Base-by-base conservation (phyloP, 1,140 invertebrate genomes). In the Trissolcus basalis region DNA sequence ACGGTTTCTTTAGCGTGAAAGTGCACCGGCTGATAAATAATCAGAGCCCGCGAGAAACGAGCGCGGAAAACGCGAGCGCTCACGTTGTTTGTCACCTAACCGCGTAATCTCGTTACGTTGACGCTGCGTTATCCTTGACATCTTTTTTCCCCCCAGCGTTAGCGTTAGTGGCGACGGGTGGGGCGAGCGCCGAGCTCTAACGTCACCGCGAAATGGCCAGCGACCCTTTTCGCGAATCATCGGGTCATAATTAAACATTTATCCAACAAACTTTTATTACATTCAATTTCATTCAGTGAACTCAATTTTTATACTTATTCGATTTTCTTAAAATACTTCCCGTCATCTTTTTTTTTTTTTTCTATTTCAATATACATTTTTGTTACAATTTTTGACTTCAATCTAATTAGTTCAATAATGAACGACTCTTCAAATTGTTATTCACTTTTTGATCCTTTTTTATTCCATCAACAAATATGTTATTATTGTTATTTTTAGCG, bases 41-140 rank as follows among this genome's bases (percentile, higher is more conserved):
- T 65, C 41, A 53, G 19, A 27, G 63, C 53, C 41, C 72, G 59
- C 59, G 73, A 49, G 67, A 76, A 70, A 56, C 64, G 70, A 59
- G 59, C 60, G 67, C 61, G 74, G 53, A 68, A 75, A 69, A 68
- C 13, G 19, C 19, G 19, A 27, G 19, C 39, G 63, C 51, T 51
- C 44, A 59, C 45, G 58, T 61, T 71, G 67, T 71, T 82, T 80
- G 79, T 81, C 80, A 83, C 79, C 82, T 82, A 81, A 82, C 84
- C 83, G 80, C 80, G 83, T 81, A 83, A 82, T 82, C 78, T 80
- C 76, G 76, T 80, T 80, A 82, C 80, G 82, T 81, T 82, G 78
- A 72, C 78, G 77, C 76, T 80, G 67, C 78, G 50, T 68, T 81
- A 82, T 85, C 84, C 84, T 86, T 86, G 85, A 86, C 85, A 86